A percentile compares a stretch with the other conserved stretches of the same genome.
Conservation (phyloP, 2,113 vertebrate species). For the Embiotoca jacksoni region DNA sequence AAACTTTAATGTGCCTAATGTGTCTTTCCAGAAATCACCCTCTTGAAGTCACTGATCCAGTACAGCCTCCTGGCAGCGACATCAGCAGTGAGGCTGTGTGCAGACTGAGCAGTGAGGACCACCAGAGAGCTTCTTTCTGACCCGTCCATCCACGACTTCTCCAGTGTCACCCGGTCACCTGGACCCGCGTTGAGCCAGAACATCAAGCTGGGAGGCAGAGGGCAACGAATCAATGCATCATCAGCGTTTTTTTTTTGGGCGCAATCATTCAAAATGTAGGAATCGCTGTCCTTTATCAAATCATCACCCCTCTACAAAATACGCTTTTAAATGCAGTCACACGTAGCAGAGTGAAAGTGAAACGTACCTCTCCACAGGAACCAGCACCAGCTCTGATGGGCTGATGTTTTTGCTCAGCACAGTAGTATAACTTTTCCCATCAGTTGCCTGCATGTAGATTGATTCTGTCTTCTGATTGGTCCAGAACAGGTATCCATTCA, state of each 20-base stretch:
- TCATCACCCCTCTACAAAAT: neutral
- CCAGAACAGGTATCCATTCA: constrained; percentile 92
- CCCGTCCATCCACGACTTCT: constrained; percentile 91
- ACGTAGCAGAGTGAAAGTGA: neutral
- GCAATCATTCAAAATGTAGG: neutral
- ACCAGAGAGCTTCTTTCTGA: constrained; percentile 81
- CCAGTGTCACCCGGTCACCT: constrained; percentile 81
- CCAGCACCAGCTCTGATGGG: constrained; percentile 87
- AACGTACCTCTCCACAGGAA: constrained; percentile 87
- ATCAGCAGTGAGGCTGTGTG: constrained; percentile 87
- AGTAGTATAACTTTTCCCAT: constrained; percentile 84
- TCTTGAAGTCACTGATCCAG: constrained; percentile 91
- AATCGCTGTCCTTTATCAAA: neutral
- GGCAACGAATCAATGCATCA: neutral
- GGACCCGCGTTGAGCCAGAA: constrained; percentile 89
- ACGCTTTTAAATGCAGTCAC: neutral
- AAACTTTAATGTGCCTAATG: too few relatives aligned
- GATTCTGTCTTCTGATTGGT: constrained; percentile 82
- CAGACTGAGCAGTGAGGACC: constrained; percentile 84
- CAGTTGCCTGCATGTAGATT: constrained; percentile 84
- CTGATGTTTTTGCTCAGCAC: constrained; percentile 86
- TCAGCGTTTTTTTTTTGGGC: neutral
- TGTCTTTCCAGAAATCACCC: constrained; percentile 75
- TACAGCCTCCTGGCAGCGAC: constrained; percentile 86
- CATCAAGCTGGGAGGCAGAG: constrained; percentile 81